Base-by-base conservation (phyloP, 1,140 invertebrate genomes). In the Drosophila murphyi region DNA sequence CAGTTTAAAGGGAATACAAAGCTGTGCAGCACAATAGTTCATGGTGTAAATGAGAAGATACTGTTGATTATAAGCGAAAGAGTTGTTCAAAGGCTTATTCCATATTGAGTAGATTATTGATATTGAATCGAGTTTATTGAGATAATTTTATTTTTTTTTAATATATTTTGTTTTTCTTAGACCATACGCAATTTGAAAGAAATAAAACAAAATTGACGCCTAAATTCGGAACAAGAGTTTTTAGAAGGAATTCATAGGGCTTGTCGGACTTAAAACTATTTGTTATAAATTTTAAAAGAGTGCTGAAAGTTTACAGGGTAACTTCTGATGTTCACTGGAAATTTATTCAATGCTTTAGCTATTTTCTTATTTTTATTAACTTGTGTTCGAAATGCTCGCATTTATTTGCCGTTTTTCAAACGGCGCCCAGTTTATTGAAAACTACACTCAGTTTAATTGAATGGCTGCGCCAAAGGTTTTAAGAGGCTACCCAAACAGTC, bases 361-460 rank as follows among this genome's bases (percentile, higher is more conserved):
- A 8, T 41, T 67, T 64, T 64, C 54, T 76, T 76, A 68, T 28
- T 68, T 73, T 73, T 60, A 68, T 73, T 55, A 50, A 55, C 39
- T 56, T 47, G 55, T 67, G 64, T 68, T 65, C 50, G 71, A 60
- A 56, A 35, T 31, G 71, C 34, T 79, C 76, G 69, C 69, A 88
- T 82, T 87, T 88, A 88, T 87, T 87, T 88, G 76, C 83, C 59
- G 82, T 88, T 87, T 87, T 82, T 88, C 72, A 88, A 88, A 78
- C 61, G 68, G 83, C 65, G 51, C 62, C 52, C 76, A 82, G 76
- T 87, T 87, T 87, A 87, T 88, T 87, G 82, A 88, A 82, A 87
- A 88, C 83, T 82, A 82, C 83, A 87, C 82, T 87, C 82, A 77
- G 83, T 73, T 82, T 87, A 87, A 87, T 87, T 87, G 82, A 87